Percentiles rank a stretch among this genome's conserved stretches.
Conservation (phyloP, 2,113 vertebrate species). For the Mystacornis crossleyi region DNA sequence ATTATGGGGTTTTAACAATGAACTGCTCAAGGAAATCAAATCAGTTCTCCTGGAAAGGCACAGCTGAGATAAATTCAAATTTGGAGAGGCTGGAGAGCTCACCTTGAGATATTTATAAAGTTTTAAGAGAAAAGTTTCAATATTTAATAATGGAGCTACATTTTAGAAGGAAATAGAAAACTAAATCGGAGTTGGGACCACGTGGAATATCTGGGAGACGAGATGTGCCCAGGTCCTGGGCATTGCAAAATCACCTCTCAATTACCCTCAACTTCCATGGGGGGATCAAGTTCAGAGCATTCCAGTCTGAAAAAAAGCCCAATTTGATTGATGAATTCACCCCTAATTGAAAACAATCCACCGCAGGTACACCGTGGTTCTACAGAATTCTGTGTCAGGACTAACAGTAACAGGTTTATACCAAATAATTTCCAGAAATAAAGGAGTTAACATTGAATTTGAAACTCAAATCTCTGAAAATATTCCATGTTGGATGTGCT, state of each 20-base stretch:
- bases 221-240: not conserved
- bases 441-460: not conserved
- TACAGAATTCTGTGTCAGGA: not conserved
- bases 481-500: not conserved
- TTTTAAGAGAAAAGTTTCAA: not conserved
- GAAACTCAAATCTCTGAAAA: not conserved
- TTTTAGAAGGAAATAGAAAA: not conserved
- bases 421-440: not conserved
- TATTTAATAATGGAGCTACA: not conserved
- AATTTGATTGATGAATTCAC: not conserved
- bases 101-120: not conserved
- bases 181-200: not conserved
- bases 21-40: not conserved
- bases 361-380: not conserved
- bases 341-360: not conserved
- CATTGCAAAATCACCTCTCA: not conserved
- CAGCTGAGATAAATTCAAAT: not conserved
- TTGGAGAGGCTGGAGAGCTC: not conserved
- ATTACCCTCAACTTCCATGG: rapidly evolving
- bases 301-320: not conserved
- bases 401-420: not conserved
- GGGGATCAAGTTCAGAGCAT: not conserved
- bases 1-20: not conserved
- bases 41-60: not conserved
- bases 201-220: not conserved